Evolutionary conservation across 2,797 vertebrate genomes (phyloP).

Genomic region (Chiroxiphia lanceolata): DNA sequence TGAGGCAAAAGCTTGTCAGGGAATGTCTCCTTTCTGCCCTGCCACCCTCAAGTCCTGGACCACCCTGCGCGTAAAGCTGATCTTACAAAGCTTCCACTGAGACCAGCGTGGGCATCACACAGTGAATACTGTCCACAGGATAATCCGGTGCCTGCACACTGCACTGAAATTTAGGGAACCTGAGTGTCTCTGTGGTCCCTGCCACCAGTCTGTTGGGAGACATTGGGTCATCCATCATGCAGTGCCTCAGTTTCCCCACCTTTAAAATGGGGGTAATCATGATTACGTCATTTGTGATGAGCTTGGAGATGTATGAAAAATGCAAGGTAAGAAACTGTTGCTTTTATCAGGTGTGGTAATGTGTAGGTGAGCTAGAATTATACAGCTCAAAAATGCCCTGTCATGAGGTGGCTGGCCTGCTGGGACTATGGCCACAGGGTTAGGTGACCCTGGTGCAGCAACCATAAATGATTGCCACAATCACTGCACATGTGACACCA

Average conservation of each 20-base stretch:
- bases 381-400: neutral
- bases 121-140: neutral
- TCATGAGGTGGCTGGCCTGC: neutral
- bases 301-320: neutral
- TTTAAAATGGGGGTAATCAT: neutral
- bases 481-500: neutral
- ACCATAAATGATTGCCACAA: neutral
- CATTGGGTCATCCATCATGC: neutral
- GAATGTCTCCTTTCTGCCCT: neutral
- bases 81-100: neutral
- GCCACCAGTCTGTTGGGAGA: neutral
- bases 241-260: neutral
- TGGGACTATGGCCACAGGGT: neutral
- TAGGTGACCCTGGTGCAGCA: neutral
- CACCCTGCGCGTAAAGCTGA: neutral
- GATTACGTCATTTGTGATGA: neutral
- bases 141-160: neutral
- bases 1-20: conserved; percentile 2
- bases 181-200: neutral
- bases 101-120: neutral
- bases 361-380: neutral
- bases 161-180: neutral
- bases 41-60: neutral
- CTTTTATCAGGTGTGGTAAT: neutral
- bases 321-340: neutral